These are phyloP conservation scores for Bradypodion ventrale DNA, from an alignment of 2,797 vertebrate species.

Conservation along the genomic window DNA sequence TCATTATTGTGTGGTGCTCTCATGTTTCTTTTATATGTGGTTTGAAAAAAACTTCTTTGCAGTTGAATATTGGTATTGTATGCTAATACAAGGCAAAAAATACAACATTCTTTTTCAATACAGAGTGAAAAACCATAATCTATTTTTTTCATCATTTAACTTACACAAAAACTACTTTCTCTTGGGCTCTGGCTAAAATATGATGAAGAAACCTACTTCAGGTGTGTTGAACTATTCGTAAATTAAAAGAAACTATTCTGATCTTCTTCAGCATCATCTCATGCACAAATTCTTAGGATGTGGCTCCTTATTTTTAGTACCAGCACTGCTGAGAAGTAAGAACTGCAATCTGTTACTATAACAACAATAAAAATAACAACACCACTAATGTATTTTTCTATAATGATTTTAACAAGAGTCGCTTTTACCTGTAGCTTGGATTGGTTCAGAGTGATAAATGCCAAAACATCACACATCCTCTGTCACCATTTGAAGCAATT, in stretches of 20 bases:
- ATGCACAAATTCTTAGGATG: no score
- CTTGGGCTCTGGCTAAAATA: constrained; percentile 75
- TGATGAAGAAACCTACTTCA: constrained; percentile 59
- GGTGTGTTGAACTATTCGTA: constrained; percentile 64
- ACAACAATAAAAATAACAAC: constrained; percentile 54
- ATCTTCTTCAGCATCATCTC: neutral
- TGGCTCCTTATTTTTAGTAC: no score
- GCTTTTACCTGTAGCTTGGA: neutral
- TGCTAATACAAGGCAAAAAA: constrained; percentile 75
- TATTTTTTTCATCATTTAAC: constrained; percentile 73
- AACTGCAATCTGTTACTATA: no score
- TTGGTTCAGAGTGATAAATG: neutral
- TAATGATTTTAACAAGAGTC: constrained; percentile 57
- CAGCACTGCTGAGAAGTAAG: no score
- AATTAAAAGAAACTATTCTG: constrained; percentile 62
- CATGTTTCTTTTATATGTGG: constrained; percentile 68
- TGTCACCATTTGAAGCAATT: no score
- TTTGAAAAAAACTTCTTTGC: constrained; percentile 66
- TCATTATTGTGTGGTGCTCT: constrained; percentile 86
- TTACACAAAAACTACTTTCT: constrained; percentile 74
- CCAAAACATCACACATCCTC: no score
- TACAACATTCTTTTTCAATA: constrained; percentile 64
- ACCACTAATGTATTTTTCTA: constrained; percentile 66
- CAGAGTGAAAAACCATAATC: constrained; percentile 69
- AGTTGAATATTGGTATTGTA: constrained; percentile 73